These are phyloP conservation scores for Campoletis sonorensis DNA, from an alignment of 1,140 invertebrate species.

Conservation along the genomic window DNA sequence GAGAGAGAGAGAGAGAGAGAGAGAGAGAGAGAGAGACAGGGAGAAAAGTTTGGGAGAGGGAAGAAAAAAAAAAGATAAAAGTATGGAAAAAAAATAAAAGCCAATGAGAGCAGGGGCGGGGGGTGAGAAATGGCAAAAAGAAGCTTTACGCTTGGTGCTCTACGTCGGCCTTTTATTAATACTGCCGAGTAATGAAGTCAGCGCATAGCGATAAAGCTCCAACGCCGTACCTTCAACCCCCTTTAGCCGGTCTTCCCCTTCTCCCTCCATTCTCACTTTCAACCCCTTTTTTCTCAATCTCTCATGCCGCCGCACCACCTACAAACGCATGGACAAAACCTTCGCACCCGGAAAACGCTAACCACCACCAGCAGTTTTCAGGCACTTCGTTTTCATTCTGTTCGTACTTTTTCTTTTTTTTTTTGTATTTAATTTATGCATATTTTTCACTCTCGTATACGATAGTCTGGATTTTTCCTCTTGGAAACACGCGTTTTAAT, in stretches of 20 bases:
- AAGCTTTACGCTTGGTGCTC: constrained; percentile 55
- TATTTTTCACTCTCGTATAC: not conserved
- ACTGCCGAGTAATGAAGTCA: constrained; percentile 57
- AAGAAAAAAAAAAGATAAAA: not conserved
- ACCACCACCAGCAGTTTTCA: constrained; percentile 26
- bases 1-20: constrained; percentile 1
- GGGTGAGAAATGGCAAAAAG: constrained; percentile 18
- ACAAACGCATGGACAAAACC: constrained; percentile 20
- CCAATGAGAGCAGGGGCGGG: not conserved
- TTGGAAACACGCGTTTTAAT: not conserved
- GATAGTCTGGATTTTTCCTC: not conserved
- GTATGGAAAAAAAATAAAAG: not conserved
- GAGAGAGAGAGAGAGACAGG: not conserved
- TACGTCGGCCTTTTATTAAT: constrained; percentile 56
- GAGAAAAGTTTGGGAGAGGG: not conserved
- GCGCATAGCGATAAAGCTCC: constrained; percentile 47
- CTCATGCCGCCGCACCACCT: not conserved
- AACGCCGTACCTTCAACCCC: not conserved
- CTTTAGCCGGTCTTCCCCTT: not conserved
- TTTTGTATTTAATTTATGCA: not conserved
- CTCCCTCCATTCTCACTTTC: not conserved
- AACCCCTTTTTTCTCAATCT: constrained; percentile 19
- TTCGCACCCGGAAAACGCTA: not conserved
- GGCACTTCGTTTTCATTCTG: not conserved
- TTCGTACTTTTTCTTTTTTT: not conserved